A percentile compares a stretch with the other conserved stretches of the same genome.
phyloP scores from a whole-genome alignment of 64 coral and sea anemone species.

The Montipora sp. region DNA sequence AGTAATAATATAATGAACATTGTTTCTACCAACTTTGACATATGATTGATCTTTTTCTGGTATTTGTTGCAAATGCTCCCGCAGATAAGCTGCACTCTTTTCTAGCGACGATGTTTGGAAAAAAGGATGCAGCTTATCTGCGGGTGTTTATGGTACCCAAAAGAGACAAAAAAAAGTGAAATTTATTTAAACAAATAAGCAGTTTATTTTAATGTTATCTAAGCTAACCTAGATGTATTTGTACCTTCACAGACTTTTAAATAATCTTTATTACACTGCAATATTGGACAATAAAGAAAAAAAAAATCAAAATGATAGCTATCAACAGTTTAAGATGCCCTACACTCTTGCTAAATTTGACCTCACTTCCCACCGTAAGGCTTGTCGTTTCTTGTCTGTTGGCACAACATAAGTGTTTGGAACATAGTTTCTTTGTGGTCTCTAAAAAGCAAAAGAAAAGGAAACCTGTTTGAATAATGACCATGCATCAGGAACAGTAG shows the following conservation, averaged over 20 bases:
- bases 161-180: background rate
- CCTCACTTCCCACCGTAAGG: conserved; percentile 94
- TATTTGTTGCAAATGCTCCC: no score
- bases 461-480: background rate
- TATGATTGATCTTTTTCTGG: no score
- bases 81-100: no score
- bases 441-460: conserved; percentile 40
- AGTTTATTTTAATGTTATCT: conserved; percentile 21
- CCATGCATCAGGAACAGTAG: background rate
- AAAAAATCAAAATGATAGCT: background rate
- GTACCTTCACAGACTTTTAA: no score
- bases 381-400: conserved; percentile 93
- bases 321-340: background rate
- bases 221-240: background rate
- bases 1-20: no score
- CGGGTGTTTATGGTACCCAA: no score
- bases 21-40: no score
- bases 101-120: no score
- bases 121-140: no score
- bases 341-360: conserved; percentile 74
- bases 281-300: no score
- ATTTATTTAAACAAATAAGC: background rate
- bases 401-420: conserved; percentile 96
- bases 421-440: conserved; percentile 76
- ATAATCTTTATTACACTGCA: no score